Percentiles rank a stretch among this genome's conserved stretches.
phyloP scores from a whole-genome alignment of 1,140 invertebrate genomes.

The Caenorhabditis briggsae region DNA sequence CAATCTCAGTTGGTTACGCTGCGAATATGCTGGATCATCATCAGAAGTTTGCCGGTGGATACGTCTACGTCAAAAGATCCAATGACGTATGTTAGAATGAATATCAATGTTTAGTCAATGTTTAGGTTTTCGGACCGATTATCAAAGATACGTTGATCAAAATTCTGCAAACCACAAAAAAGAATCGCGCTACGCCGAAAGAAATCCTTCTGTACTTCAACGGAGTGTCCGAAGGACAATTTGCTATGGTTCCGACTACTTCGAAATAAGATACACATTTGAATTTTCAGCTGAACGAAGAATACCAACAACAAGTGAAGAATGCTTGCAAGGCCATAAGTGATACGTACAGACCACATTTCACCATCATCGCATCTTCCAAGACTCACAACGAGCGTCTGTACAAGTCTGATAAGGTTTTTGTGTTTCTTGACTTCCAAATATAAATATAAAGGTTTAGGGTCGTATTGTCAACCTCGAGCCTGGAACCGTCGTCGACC shows the following conservation, averaged over 20 bases:
- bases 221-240: slow-evolving; percentile 53
- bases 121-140: not conserved
- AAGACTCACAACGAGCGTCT: slow-evolving; percentile 55
- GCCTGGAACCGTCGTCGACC: slow-evolving; percentile 61
- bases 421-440: not conserved
- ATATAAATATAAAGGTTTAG: not conserved
- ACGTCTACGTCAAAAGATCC: not conserved
- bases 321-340: not conserved
- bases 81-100: not conserved
- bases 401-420: slow-evolving; percentile 52
- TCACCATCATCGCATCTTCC: slow-evolving; percentile 12
- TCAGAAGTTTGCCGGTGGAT: slow-evolving; percentile 31
- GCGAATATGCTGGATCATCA: slow-evolving; percentile 28
- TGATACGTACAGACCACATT: not conserved
- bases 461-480: slow-evolving; percentile 53
- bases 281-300: slow-evolving; percentile 1
- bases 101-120: not conserved
- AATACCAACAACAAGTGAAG: not conserved
- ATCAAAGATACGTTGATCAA: not conserved
- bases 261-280: not conserved
- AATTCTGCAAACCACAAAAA: not conserved
- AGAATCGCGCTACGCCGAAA: not conserved
- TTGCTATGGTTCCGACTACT: not conserved
- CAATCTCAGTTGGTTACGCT: slow-evolving; percentile 11
- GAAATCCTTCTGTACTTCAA: slow-evolving; percentile 53